Percentiles rank a stretch among this genome's conserved stretches.
Evolutionary conservation across 2,888 invertebrate species (phyloP).

Genomic region (Clunio marinus): DNA sequence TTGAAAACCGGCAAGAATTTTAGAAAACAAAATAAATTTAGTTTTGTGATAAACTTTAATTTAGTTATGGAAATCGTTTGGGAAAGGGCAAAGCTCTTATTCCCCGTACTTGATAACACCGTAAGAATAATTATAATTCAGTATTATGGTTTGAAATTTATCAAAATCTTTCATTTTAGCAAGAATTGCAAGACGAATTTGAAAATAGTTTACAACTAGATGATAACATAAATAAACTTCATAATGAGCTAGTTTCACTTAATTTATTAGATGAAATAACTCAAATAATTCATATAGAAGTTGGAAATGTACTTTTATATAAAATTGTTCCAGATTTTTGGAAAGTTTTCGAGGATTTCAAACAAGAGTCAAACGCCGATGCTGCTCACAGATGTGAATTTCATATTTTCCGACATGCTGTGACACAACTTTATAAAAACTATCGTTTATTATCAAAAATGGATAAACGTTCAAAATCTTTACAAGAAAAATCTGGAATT

Average conservation of each 20-base stretch:
- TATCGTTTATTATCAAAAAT: constrained; percentile 44
- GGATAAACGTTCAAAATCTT: constrained; percentile 42
- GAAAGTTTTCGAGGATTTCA: constrained; percentile 45
- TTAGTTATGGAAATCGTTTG: constrained; percentile 10
- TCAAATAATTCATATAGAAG: constrained; percentile 45
- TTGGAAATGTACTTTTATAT: constrained; percentile 45
- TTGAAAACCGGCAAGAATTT: too few species aligned
- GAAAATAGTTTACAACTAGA: too few species aligned
- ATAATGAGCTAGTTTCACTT: background rate
- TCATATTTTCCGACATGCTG: constrained; percentile 46
- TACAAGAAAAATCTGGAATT: constrained; percentile 42
- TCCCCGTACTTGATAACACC: background rate
- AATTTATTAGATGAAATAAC: constrained; percentile 14
- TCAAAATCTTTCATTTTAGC: too few species aligned
- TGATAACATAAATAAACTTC: too few species aligned
- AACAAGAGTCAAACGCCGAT: constrained; percentile 21
- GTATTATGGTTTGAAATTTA: background rate
- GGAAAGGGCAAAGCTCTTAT: background rate
- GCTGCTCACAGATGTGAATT: constrained; percentile 42
- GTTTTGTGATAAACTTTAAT: too few species aligned
- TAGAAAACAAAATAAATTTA: too few species aligned
- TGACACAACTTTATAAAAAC: constrained; percentile 45
- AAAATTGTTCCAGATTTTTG: constrained; percentile 48
- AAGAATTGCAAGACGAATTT: too few species aligned
- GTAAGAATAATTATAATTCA: background rate